A percentile compares a stretch with the other conserved stretches of the same genome.
Conservation (phyloP, 2,888 invertebrate species). For the Dolomedes plantarius region DNA sequence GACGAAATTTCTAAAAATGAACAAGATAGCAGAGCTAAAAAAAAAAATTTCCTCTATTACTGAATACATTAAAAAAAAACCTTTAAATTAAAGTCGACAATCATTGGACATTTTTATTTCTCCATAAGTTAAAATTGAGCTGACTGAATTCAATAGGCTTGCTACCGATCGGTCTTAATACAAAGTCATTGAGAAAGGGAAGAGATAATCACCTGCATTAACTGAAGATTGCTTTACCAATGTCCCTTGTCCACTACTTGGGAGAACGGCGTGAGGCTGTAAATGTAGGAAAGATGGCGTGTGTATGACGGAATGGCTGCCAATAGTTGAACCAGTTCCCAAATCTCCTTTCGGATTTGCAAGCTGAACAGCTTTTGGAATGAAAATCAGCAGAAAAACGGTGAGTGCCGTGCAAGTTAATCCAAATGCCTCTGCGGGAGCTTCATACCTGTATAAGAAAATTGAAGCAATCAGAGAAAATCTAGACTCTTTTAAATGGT, state of each 20-base stretch:
- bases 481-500: no score
- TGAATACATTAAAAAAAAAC: no score
- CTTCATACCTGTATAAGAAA: slow-evolving; percentile 74
- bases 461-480: no score
- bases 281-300: slow-evolving; percentile 95
- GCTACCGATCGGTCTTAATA: no score
- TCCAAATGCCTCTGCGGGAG: slow-evolving; percentile 90
- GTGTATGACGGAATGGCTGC: slow-evolving; percentile 85
- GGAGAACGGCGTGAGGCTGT: slow-evolving; percentile 81
- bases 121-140: no score
- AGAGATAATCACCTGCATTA: slow-evolving; percentile 47
- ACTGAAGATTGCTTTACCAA: slow-evolving; percentile 43
- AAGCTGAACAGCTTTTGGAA: slow-evolving; percentile 90
- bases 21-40: no score
- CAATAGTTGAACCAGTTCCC: slow-evolving; percentile 82
- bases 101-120: no score
- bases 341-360: slow-evolving; percentile 94
- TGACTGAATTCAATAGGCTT: no score
- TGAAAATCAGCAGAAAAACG: slow-evolving; percentile 94
- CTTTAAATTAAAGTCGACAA: no score
- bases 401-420: slow-evolving; percentile 88
- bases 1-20: no score
- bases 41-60: no score
- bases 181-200: no score
- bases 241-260: slow-evolving; percentile 49